phyloP scores from a whole-genome alignment of 1,140 invertebrate species.

The Neodiprion fabricii region DNA sequence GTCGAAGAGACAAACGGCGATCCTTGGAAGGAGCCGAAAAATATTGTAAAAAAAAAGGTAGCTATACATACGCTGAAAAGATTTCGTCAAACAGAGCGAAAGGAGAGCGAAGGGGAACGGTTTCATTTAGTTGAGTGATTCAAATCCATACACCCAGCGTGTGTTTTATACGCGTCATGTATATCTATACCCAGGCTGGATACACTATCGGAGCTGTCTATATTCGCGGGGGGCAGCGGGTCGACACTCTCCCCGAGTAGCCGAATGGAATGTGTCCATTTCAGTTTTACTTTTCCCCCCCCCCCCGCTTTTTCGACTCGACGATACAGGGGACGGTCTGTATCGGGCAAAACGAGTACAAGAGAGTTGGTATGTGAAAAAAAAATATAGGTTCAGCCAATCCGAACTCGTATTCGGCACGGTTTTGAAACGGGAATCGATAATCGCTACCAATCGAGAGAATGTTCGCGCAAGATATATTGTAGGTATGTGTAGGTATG shows the following conservation, averaged over 20 bases:
- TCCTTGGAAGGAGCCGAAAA: not conserved
- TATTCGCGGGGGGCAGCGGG: not conserved
- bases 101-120: not conserved
- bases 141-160: not conserved
- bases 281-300: slow-evolving; percentile 18
- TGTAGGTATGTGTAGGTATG: slow-evolving; percentile 2
- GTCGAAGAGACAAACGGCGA: not conserved
- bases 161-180: too few relatives aligned
- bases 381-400: slow-evolving; percentile 19
- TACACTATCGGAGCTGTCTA: not conserved
- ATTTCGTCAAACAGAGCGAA: too few relatives aligned
- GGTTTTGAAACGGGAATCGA: slow-evolving; percentile 45
- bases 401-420: slow-evolving; percentile 39
- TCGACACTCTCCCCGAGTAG: slow-evolving; percentile 18
- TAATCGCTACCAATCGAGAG: slow-evolving; percentile 48
- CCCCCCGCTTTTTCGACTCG: slow-evolving; percentile 23
- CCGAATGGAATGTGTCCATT: slow-evolving; percentile 42
- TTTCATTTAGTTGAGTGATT: slow-evolving; percentile 1
- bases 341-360: not conserved
- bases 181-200: not conserved
- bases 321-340: slow-evolving; percentile 14
- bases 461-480: slow-evolving; percentile 21
- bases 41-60: not conserved
- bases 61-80: slow-evolving; percentile 13
- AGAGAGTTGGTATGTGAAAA: too few relatives aligned